Evolutionary conservation across 2,888 invertebrate genomes (phyloP), one percentile per base, ranked within the genome.

Genomic region (Spisula subtruncata): DNA sequence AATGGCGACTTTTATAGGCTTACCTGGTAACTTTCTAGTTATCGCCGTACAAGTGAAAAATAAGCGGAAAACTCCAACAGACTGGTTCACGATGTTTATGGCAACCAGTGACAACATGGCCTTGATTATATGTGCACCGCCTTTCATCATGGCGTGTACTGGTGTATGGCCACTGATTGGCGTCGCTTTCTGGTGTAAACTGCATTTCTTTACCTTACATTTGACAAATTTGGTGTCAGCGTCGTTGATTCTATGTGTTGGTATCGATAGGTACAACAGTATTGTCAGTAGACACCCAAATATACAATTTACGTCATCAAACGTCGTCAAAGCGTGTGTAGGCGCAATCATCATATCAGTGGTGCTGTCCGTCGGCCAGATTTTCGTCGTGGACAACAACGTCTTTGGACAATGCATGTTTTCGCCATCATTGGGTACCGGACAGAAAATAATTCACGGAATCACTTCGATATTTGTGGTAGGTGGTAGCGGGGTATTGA

Each of bases 11-110:
- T 10, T 66, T 25, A 66, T 81, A 14, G 81, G 81, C 48, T n/a
- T 81, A 81, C 81, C 81, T 16, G 81, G 81, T 25, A 81, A 81
- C 46, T 12, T 25, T n/a, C 29, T 81, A 16, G 81, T 81, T 0
- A 48, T 81, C 20, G 81, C 81, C 4, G 81, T 81, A 46, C 81
- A n/a, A 16, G 18, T 29, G 1, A 81, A 16, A 18, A 25, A 54
- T 51, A 25, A 32, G n/a, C 25, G 51, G 1, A 51, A 54, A 18
- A 54, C 81, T 29, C 29, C 20, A 5, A 81, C 51, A 10, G 81
- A 81, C 32, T 48, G 48, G 81, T 54, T 81, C 29, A 48, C 48
- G 81, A 2, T 51, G 29, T 81, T 54, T 54, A 48, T 81, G 48
- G 81, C 81, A 4, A 46, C 48, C 14, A 51, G 81, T 20, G 81